phyloP scores from a whole-genome alignment of 1,140 invertebrate genomes.

The Lasioglossum baleicum region DNA sequence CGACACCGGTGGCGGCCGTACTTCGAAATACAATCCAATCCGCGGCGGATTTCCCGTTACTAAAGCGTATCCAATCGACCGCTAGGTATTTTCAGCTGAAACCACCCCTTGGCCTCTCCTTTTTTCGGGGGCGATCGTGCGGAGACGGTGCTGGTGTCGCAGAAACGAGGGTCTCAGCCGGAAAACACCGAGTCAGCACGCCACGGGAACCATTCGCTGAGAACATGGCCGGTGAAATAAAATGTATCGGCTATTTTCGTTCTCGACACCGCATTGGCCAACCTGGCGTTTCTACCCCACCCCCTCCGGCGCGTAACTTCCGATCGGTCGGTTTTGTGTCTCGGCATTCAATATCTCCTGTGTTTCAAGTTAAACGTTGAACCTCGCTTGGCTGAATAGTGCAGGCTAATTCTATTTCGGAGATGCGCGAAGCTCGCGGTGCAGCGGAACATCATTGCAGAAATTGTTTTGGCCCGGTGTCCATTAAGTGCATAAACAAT shows the following conservation, averaged over 20 bases:
- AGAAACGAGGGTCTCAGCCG: slow-evolving; percentile 47
- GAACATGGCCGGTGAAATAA: slow-evolving; percentile 71
- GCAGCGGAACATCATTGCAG: no score
- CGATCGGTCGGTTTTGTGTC: not conserved
- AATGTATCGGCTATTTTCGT: slow-evolving; percentile 77
- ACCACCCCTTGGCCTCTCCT: slow-evolving; percentile 24
- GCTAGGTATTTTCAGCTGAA: slow-evolving; percentile 44
- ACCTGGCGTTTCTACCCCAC: slow-evolving; percentile 3
- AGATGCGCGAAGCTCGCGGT: no score
- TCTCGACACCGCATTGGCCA: slow-evolving; percentile 65
- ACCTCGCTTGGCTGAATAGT: no score
- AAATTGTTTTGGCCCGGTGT: no score
- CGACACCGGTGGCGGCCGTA: slow-evolving; percentile 26
- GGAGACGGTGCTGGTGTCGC: slow-evolving; percentile 15
- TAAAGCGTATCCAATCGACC: slow-evolving; percentile 59
- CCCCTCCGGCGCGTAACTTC: not conserved
- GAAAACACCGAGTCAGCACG: slow-evolving; percentile 72
- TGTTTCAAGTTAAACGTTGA: not conserved
- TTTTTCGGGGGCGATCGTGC: slow-evolving; percentile 24
- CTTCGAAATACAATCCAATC: slow-evolving; percentile 65
- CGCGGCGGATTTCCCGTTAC: slow-evolving; percentile 48
- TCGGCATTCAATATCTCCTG: slow-evolving; percentile 26
- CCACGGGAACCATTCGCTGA: slow-evolving; percentile 65
- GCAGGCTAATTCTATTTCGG: no score
- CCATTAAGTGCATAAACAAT: no score